Evolutionary conservation across 2,113 vertebrate species (phyloP), one percentile per base, ranked within the genome.

Genomic region (Ochotona princeps): DNA sequence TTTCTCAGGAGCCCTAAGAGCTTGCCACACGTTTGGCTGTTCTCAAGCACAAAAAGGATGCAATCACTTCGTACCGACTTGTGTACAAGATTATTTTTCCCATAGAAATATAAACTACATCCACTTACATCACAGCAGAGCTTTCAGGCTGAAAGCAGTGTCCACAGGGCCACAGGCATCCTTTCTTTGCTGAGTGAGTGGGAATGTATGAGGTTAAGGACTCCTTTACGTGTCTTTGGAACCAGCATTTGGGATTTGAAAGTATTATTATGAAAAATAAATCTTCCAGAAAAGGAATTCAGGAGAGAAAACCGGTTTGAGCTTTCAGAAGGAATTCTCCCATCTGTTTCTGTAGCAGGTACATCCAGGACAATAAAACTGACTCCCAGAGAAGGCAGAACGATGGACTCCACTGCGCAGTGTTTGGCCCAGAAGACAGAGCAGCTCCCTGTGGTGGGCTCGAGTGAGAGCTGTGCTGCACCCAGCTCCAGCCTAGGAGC

Each of bases 201-300:
- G 51, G 88, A 30, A 84, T 3, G 0, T 20, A 17, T 15, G 47
- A 60, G 49, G 11, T 54, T 25, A 78, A 28, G 6, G 67, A 32
- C 9, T 20, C 32, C 4, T 4, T 54, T 49, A 26, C 1, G 2
- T 65, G n/a, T 65, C 38, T 73, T 18, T 57, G 61, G n/a, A 73
- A 76, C 84, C 25, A 14, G 21, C 35, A 69, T 35, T 76, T 91
- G 86, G 28, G 30, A 61, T 32, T 75, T 47, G 6, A 65, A 63
- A 83, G 10, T 70, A 69, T 44, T 44, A n/a, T 54, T 88, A 49
- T 6, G 30, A 89, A 86, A 93, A 87, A 49, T 25, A 44, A 89
- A 54, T 69, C 38, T 8, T 18, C 35, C 76, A 44, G 25, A 23
- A 84, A 70, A 83, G 23, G 83, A 74, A 66, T 79, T 28, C 32